Percentiles rank a stretch among this genome's conserved stretches.
Evolutionary conservation across 2,113 vertebrate species (phyloP).

Genomic region (Balaenoptera acutorostrata): DNA sequence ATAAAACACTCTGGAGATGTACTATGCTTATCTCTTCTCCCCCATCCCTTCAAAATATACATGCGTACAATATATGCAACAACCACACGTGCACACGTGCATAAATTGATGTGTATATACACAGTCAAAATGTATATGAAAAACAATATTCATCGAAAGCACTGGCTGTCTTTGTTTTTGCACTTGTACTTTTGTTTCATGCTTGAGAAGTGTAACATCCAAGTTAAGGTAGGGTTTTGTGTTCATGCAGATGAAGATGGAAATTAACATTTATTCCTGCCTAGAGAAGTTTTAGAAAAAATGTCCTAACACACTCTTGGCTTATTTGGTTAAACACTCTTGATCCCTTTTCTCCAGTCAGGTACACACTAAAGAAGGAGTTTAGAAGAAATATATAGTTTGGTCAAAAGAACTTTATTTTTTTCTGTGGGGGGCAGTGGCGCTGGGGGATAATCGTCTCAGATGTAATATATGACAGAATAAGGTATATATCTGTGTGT

Average conservation of each 20-base stretch:
- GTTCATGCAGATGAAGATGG: not conserved
- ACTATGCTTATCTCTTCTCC: not conserved
- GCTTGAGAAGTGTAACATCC: not conserved
- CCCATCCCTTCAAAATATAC: not conserved
- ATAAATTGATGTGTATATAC: not conserved
- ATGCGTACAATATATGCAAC: fast-evolving
- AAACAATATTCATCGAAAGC: not conserved
- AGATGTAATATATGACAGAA: not conserved
- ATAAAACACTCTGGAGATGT: slow-evolving; percentile 37
- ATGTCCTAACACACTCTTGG: not conserved
- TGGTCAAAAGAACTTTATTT: slow-evolving; percentile 4
- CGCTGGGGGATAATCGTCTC: not conserved
- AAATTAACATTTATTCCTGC: slow-evolving; percentile 32
- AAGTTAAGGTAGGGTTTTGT: not conserved
- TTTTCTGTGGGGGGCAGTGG: not conserved
- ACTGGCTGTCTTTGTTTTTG: not conserved
- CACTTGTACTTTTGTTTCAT: not conserved
- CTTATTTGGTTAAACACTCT: not conserved
- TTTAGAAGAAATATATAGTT: not conserved
- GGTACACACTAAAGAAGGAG: not conserved
- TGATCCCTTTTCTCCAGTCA: not conserved
- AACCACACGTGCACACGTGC: not conserved
- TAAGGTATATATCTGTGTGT: not conserved
- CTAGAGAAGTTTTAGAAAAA: not conserved
- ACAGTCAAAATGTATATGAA: not conserved